Evolutionary conservation across 1,140 invertebrate genomes (phyloP).

Genomic region (Stegodyphus dumicola): DNA sequence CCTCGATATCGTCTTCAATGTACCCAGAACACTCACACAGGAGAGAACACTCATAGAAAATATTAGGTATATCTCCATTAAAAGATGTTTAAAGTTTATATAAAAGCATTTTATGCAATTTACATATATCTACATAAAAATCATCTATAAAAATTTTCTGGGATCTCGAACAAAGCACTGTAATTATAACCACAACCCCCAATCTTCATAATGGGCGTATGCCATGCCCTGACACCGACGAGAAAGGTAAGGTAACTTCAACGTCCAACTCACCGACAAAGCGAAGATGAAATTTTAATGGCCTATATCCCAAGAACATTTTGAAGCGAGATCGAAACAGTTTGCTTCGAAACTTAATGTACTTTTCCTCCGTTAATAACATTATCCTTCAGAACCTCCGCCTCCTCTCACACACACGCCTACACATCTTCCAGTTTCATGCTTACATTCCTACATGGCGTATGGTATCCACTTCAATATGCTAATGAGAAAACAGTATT

Average conservation of each 20-base stretch:
- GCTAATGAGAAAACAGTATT: neutral
- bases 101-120: no score
- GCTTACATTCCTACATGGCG: neutral
- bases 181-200: neutral
- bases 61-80: no score
- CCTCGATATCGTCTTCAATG: no score
- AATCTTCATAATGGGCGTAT: neutral
- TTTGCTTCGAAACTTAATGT: neutral
- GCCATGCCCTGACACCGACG: neutral
- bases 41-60: no score
- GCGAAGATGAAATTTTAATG: constrained; percentile 32
- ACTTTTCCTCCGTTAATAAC: neutral
- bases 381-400: neutral
- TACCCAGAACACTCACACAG: no score
- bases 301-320: constrained; percentile 15
- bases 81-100: no score
- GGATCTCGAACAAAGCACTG: no score
- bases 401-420: no score
- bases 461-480: neutral
- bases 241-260: neutral
- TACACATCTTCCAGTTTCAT: neutral
- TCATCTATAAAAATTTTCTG: no score
- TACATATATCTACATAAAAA: no score
- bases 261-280: neutral
- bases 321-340: constrained; percentile 1